These are phyloP conservation scores for Parasteatoda tepidariorum DNA, from an alignment of 1,140 invertebrate genomes.

Conservation along the genomic window DNA sequence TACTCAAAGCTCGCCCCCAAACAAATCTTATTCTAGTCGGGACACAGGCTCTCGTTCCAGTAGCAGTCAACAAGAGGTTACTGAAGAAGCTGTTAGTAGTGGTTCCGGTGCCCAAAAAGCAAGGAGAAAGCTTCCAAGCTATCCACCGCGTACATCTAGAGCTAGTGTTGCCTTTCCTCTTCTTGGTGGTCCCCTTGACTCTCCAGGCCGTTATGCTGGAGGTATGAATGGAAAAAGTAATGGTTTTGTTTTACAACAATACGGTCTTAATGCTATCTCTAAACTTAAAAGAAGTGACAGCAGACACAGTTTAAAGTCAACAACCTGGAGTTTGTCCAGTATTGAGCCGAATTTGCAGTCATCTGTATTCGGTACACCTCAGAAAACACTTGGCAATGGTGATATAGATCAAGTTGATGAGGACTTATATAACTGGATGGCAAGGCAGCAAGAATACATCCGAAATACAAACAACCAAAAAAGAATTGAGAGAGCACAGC, in stretches of 20 bases:
- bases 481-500: constrained; percentile 62
- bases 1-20: background rate
- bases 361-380: constrained; percentile 63
- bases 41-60: constrained; percentile 59
- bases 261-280: constrained; percentile 44
- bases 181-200: constrained; percentile 62
- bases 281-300: constrained; percentile 77
- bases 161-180: constrained; percentile 83
- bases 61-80: constrained; percentile 62
- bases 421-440: constrained; percentile 95
- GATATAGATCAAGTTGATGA: constrained; percentile 71
- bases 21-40: constrained; percentile 59
- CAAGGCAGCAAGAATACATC: constrained; percentile 82
- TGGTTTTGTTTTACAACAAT: constrained; percentile 65
- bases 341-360: constrained; percentile 62
- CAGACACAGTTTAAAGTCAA: constrained; percentile 75
- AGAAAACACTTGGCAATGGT: constrained; percentile 60
- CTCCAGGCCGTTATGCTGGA: constrained; percentile 58
- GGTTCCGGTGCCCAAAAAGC: constrained; percentile 62
- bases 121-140: constrained; percentile 71
- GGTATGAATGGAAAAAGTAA: constrained; percentile 68
- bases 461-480: constrained; percentile 60
- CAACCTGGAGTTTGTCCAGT: constrained; percentile 68
- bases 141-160: constrained; percentile 77
- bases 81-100: constrained; percentile 63